Evolutionary conservation across 2,113 vertebrate species (phyloP), one percentile per base, ranked within the genome.

Genomic region (Lathamus discolor): DNA sequence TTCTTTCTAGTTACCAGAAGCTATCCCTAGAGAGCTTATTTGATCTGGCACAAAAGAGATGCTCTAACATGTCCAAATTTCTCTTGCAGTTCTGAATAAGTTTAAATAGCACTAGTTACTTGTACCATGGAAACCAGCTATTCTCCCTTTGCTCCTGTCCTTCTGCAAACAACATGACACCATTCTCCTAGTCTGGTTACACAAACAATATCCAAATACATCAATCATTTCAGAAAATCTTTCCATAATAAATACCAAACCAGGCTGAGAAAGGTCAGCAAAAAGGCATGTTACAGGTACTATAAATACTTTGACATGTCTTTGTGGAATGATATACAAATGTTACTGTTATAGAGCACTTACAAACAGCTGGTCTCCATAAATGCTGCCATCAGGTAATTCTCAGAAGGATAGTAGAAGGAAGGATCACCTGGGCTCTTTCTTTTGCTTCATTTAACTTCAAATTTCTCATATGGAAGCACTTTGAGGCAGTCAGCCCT

Each of bases 261-360:
- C 78, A 80, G n/a, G 68, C 70, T 79, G 63, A 87, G 82, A 96
- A 97, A 97, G 94, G 95, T 95, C 93, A 96, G 31, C 22, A 73
- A 75, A 97, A 96, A 92, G 23, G 57, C 82, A 66, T 2, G 7
- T 83, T 87, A 49, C 17, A 37, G 54, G 29, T 85, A 85, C 85
- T 82, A 85, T 13, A 81, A 94, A 92, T 51, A 88, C 44, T 89
- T 31, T 52, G 59, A 73, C 25, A 16, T 8, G n/a, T 35, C 74
- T 82, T 76, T 49, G 57, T 49, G 25, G 63, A 91, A 83, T 17
- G 75, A 90, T 79, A 63, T 13, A 95, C 73, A 88, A 95, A 94
- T 69, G 28, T 73, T 85, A 31, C 81, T 54, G 17, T 59, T 49
- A 49, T 0, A 74, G 46, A 92, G 16, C 73, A 35, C 43, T 76